Conservation (phyloP, 2,113 vertebrate species). For the Austrofundulus limnaeus region DNA sequence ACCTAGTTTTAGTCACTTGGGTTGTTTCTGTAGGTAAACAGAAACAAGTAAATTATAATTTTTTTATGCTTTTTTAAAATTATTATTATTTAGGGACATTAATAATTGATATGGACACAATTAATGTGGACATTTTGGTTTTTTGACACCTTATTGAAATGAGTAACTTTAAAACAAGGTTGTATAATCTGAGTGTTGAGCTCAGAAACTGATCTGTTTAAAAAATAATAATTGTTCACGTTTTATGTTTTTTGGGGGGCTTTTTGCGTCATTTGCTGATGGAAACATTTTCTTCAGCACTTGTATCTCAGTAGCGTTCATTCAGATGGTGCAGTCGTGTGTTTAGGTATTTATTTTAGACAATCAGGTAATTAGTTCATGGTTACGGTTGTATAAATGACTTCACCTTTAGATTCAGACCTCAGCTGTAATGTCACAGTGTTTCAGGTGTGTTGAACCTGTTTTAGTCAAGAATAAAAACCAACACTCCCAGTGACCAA, state of each 20-base stretch:
- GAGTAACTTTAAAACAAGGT: no score
- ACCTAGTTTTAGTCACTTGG: no score
- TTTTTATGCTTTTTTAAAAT: no score
- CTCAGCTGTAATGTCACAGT: conserved; percentile 3
- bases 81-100: no score
- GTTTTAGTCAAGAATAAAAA: conserved; percentile 18
- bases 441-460: conserved; percentile 34
- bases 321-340: conserved; percentile 6
- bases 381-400: background rate
- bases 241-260: background rate
- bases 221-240: background rate
- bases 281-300: background rate
- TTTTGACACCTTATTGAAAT: no score
- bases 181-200: background rate
- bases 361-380: background rate
- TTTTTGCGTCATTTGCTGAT: conserved; percentile 2
- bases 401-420: background rate
- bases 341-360: conserved; percentile 32
- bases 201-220: background rate
- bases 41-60: no score
- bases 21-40: no score
- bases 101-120: no score
- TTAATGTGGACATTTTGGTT: no score
- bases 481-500: conserved; percentile 33
- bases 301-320: conserved; percentile 12